Evolutionary conservation across 2,113 vertebrate species (phyloP).

Genomic region (Bos javanicus): DNA sequence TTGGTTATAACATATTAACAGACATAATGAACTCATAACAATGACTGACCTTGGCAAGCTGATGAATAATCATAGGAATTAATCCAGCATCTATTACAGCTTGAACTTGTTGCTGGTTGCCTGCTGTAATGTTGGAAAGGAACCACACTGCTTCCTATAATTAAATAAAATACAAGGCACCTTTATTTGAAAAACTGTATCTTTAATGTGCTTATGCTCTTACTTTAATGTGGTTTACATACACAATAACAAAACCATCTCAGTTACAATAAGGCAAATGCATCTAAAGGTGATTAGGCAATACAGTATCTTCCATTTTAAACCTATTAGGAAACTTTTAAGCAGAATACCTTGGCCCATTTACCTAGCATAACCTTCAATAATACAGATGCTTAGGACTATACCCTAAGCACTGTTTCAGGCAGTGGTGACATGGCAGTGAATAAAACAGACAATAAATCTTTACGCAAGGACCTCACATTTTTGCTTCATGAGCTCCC

Average conservation of each 20-base stretch:
- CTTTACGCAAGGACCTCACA: not conserved
- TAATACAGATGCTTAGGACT: not conserved
- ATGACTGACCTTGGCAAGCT: slow-evolving; percentile 95
- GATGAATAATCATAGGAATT: slow-evolving; percentile 99
- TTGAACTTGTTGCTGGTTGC: slow-evolving; percentile 99
- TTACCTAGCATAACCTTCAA: not conserved
- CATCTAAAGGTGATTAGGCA: slow-evolving; percentile 12
- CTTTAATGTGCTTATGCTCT: slow-evolving; percentile 4
- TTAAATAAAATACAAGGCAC: slow-evolving; percentile 66
- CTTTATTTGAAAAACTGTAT: slow-evolving; percentile 40
- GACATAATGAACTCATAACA: slow-evolving; percentile 17
- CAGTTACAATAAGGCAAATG: not conserved
- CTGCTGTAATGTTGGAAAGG: slow-evolving; percentile 99
- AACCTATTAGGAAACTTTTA: not conserved
- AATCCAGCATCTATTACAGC: slow-evolving; percentile 98
- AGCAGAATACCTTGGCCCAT: not conserved
- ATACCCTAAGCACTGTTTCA: not conserved
- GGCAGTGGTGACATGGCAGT: not conserved
- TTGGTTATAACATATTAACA: slow-evolving; percentile 55
- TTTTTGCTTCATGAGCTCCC: not conserved
- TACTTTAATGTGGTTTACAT: slow-evolving; percentile 24
- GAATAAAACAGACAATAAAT: not conserved
- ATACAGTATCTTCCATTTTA: not conserved
- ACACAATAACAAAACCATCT: slow-evolving; percentile 17
- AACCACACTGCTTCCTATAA: slow-evolving; percentile 99